Evolutionary conservation across 2,888 invertebrate species (phyloP).

Genomic region (Sminthurides aquaticus): DNA sequence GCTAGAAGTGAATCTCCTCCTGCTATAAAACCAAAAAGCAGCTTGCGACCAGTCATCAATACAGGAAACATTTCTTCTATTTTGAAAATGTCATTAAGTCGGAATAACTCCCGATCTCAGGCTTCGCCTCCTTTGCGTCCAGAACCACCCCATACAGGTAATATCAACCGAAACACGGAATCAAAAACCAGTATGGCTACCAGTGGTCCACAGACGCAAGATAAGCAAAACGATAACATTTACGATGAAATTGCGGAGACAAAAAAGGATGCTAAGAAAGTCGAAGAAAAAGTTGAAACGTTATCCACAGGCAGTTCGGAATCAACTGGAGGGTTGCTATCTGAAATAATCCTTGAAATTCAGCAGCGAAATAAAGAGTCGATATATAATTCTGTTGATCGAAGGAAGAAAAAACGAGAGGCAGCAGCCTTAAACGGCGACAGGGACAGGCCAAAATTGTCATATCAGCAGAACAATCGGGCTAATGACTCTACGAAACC

Average conservation of each 20-base stretch:
- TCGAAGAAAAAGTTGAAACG: constrained; percentile 38
- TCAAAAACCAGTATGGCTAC: neutral
- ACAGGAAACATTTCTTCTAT: constrained; percentile 19
- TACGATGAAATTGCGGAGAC: constrained; percentile 41
- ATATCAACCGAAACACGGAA: neutral
- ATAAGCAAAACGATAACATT: constrained; percentile 32
- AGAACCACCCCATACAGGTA: neutral
- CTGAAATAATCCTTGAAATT: constrained; percentile 81
- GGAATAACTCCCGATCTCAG: constrained; percentile 18
- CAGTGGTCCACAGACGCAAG: neutral
- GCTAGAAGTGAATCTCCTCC: constrained; percentile 25
- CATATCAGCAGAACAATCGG: neutral
- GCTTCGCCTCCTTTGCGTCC: constrained; percentile 16
- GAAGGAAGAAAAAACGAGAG: constrained; percentile 33
- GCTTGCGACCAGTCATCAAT: constrained; percentile 12
- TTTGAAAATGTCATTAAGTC: constrained; percentile 27
- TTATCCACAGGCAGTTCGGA: constrained; percentile 54
- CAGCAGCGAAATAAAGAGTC: constrained; percentile 78
- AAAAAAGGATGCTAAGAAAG: constrained; percentile 8
- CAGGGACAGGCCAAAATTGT: neutral
- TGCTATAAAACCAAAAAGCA: constrained; percentile 10
- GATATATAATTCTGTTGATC: constrained; percentile 54
- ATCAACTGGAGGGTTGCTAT: constrained; percentile 64
- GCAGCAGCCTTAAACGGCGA: neutral
- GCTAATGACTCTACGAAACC: neutral